Conservation (phyloP, 2,113 vertebrate genomes). For the Thymallus thymallus region DNA sequence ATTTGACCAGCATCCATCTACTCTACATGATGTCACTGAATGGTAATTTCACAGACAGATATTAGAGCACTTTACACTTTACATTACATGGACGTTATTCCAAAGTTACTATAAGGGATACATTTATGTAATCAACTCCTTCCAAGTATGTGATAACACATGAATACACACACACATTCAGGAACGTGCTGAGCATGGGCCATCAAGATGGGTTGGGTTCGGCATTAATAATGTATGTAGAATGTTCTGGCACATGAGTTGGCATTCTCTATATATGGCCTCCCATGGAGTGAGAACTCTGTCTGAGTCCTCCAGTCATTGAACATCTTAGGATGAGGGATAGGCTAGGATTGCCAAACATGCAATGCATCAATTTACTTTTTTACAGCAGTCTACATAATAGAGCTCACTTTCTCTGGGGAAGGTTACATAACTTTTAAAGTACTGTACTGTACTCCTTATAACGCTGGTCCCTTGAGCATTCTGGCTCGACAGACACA, state of each 20-base stretch:
- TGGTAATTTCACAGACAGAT: not conserved
- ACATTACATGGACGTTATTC: not conserved
- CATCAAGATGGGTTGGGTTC: not conserved
- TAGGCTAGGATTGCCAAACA: not conserved
- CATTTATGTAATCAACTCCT: not conserved
- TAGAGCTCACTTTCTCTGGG: not conserved
- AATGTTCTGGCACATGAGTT: not conserved
- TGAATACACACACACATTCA: not conserved
- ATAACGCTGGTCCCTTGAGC: not conserved
- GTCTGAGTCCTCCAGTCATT: not conserved
- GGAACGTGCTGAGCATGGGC: not conserved
- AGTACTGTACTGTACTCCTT: not conserved
- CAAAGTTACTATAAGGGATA: not conserved
- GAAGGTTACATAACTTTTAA: conserved; percentile 8
- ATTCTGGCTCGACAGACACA: not conserved
- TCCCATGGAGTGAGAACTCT: not conserved
- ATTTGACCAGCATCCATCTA: not conserved
- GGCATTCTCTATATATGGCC: not conserved
- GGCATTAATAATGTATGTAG: not conserved
- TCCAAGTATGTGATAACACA: not conserved
- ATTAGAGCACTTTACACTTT: not conserved
- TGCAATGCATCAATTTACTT: not conserved
- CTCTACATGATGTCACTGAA: not conserved
- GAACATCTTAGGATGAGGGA: not conserved
- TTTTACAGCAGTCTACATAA: not conserved